Base-by-base conservation (phyloP, 2,888 invertebrate species). In the Emmelina monodactyla region DNA sequence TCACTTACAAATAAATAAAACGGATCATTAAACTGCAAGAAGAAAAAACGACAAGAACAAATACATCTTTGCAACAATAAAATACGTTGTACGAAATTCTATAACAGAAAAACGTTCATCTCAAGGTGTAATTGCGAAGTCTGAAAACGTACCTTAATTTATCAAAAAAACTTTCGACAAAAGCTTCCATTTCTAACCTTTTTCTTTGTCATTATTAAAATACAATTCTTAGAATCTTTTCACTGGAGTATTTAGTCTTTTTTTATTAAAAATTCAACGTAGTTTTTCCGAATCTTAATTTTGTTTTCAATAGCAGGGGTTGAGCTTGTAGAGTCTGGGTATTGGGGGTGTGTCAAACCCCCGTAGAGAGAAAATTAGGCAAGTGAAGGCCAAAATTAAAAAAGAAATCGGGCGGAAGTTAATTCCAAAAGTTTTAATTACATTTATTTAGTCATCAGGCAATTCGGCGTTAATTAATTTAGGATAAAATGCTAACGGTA, bases 401-500 rank as follows among this genome's bases (percentile, higher is more conserved):
- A 79, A 79, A 78, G 73, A 76, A 76, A 78, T 78, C 70, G 61
- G 69, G 63, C 62, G 60, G 55, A 68, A 65, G 68, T 69, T 71
- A 67, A 73, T 73, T 67, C 57, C 41, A 46, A 65, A 79, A 79
- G 75, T 79, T 79, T 79, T 78, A 78, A 79, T 79, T 78, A 68
- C 73, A 64, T 78, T 76, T 72, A 75, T 78, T 78, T 73, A 67
- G 62, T 63, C 63, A 68, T 76, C 69, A 62, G 58, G 61, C 59
- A 56, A 62, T 68, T 62, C 59, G 41, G 51, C 50, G 50, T 58
- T 70, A 65, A 71, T 73, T 69, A 69, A 69, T 71, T 72, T 64
- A 59, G 42, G 40, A 47, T 51, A 51, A 44, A 46, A 34, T 43
- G 45, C 35, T 38, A 46, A 44, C 42, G 25, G 25, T 3, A 10